Base-by-base conservation (phyloP, 2,888 invertebrate genomes). In the Andrena trimmerana region DNA sequence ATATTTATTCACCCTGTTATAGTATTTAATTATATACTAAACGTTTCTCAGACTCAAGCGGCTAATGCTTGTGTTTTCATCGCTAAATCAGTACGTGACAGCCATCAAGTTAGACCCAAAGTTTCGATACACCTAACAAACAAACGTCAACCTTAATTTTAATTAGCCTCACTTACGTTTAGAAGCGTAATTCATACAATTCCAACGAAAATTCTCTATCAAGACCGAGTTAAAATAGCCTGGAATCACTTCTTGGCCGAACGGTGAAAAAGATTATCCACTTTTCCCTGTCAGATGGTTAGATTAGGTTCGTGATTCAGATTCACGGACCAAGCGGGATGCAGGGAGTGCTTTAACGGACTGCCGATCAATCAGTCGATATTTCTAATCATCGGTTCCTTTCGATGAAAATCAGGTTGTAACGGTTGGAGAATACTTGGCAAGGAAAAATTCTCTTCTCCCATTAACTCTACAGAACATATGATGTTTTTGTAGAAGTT, bases 241-340 rank as follows among this genome's bases (percentile, higher is more conserved):
- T 69, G 84, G 78, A 84, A 82, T 84, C 82, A 77, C 67, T 83
- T 71, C 72, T 52, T 52, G 67, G 70, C 36, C 67, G 68, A 81
- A 62, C 78, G 82, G 73, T 72, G 86, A 83, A 84, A 87, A 86
- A 88, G 77, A 86, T 86, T 85, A 86, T 90, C 88, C 87, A 90
- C 88, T 90, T 90, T 89, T 86, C 86, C 85, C 78, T 87, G 88
- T 90, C 88, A 86, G 88, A 88, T 87, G 89, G 89, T 87, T 88
- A 90, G 89, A 91, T 91, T 90, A 90, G 85, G 87, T 90, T 89
- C 88, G 90, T 91, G 90, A 91, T 90, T 89, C 86, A 88, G 89
- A 85, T 89, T 81, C 85, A 80, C 83, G 73, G 68, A 68, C 69
- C 77, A 54, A 67, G 74, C 60, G 60, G 68, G 60, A 78, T 84